These are phyloP conservation scores for Drosophila bocqueti DNA, from an alignment of 1,140 invertebrate species.

Conservation along the genomic window DNA sequence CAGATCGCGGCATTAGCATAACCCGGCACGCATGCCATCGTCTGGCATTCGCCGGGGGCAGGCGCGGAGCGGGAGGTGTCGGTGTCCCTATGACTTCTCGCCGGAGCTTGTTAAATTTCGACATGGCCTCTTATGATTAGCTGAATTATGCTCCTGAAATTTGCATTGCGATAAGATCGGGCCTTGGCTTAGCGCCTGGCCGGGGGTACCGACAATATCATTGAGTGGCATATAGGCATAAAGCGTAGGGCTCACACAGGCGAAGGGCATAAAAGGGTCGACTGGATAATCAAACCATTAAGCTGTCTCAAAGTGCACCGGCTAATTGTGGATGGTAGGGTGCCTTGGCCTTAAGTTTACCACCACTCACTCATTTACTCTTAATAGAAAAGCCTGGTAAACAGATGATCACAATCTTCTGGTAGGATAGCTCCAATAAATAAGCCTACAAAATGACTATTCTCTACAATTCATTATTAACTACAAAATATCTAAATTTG, in stretches of 20 bases:
- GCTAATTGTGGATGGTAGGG: conserved; percentile 22
- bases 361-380: neutral
- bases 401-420: neutral
- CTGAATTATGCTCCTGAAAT: conserved; percentile 75
- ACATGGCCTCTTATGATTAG: conserved; percentile 80
- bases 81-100: conserved; percentile 10
- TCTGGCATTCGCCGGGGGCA: conserved; percentile 29
- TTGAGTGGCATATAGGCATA: conserved; percentile 15
- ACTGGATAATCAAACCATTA: conserved; percentile 34
- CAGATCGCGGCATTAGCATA: conserved; percentile 71
- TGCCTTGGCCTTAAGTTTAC: neutral
- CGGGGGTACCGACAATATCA: conserved; percentile 22
- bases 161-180: conserved; percentile 73
- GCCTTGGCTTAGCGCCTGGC: conserved; percentile 39
- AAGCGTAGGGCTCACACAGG: neutral
- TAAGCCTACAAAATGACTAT: neutral
- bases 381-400: neutral
- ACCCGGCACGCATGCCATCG: conserved; percentile 65
- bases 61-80: neutral
- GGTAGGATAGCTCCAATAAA: neutral
- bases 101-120: conserved; percentile 67
- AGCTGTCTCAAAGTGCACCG: conserved; percentile 9
- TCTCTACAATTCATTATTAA: too few relatives aligned
- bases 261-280: conserved; percentile 4
- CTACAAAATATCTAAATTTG: neutral